Conservation (phyloP, 2,888 invertebrate genomes). For the Drosophila emarginata region DNA sequence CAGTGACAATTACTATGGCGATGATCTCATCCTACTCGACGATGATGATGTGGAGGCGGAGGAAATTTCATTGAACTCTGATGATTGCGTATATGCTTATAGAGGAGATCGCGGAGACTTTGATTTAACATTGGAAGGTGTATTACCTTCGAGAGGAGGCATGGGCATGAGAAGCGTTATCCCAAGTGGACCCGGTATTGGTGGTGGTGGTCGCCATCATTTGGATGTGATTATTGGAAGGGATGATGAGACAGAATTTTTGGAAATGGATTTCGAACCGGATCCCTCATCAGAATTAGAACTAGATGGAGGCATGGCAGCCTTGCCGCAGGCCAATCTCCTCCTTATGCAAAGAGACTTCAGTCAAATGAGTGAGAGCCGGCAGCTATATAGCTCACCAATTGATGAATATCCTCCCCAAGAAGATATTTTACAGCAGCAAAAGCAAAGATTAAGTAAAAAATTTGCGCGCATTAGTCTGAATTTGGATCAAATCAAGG, state of each 20-base stretch:
- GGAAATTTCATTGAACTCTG: conserved; percentile 81
- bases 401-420: conserved; percentile 68
- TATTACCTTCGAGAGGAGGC: conserved; percentile 16
- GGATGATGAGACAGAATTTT: conserved; percentile 82
- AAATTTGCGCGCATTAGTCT: conserved; percentile 80
- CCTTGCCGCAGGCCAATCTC: conserved; percentile 47
- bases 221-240: conserved; percentile 29
- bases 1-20: conserved; percentile 81
- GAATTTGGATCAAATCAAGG: conserved; percentile 79
- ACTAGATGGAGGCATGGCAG: conserved; percentile 51
- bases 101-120: conserved; percentile 81
- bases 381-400: conserved; percentile 78
- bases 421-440: conserved; percentile 61
- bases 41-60: conserved; percentile 76
- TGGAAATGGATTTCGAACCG: conserved; percentile 83
- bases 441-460: conserved; percentile 66
- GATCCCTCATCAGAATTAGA: conserved; percentile 82
- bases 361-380: conserved; percentile 69
- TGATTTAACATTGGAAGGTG: conserved; percentile 54
- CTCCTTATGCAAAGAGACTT: conserved; percentile 73
- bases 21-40: conserved; percentile 80
- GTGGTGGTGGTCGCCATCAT: conserved; percentile 43
- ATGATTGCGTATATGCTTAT: conserved; percentile 82
- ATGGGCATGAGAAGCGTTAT: conserved; percentile 48
- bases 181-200: conserved; percentile 6